A percentile compares a stretch with the other conserved stretches of the same genome.
Conservation (phyloP, 2,113 vertebrate species). For the Larimichthys polyactis region DNA sequence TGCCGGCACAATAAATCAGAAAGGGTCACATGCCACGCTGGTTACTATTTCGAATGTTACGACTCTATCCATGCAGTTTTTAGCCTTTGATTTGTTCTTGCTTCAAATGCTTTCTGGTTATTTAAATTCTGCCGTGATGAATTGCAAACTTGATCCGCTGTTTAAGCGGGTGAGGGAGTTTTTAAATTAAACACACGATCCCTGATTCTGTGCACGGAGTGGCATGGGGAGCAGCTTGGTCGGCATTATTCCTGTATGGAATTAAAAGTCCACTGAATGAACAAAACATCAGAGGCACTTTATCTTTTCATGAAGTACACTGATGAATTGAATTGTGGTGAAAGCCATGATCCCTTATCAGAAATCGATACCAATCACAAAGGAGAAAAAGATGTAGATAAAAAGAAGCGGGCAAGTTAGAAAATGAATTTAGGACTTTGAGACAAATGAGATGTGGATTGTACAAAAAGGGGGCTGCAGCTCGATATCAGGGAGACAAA, state of each 20-base stretch:
- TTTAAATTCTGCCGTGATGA: constrained; percentile 51
- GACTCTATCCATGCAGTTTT: background rate
- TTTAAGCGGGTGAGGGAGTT: constrained; percentile 34
- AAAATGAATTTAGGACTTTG: constrained; percentile 41
- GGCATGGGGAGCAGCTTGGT: background rate
- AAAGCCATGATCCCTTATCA: constrained; percentile 57
- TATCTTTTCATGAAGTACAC: constrained; percentile 45
- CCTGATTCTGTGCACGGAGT: constrained; percentile 36
- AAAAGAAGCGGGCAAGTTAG: constrained; percentile 37
- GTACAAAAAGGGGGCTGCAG: constrained; percentile 4
- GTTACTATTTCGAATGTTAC: constrained; percentile 37
- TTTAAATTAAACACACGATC: constrained; percentile 47
- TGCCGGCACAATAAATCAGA: constrained; percentile 41
- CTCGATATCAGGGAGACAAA: constrained; percentile 41
- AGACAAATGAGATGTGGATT: constrained; percentile 36
- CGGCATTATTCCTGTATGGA: constrained; percentile 27
- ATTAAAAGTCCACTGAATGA: constrained; percentile 58
- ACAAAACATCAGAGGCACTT: constrained; percentile 54
- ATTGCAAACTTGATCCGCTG: constrained; percentile 37
- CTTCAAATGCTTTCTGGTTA: background rate
- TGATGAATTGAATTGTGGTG: constrained; percentile 56
- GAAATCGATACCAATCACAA: constrained; percentile 65
- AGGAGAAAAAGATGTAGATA: constrained; percentile 30
- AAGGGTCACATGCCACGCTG: background rate
- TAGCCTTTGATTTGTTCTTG: constrained; percentile 7